phyloP scores from a whole-genome alignment of 2,113 vertebrate species.

The Oriolus oriolus region DNA sequence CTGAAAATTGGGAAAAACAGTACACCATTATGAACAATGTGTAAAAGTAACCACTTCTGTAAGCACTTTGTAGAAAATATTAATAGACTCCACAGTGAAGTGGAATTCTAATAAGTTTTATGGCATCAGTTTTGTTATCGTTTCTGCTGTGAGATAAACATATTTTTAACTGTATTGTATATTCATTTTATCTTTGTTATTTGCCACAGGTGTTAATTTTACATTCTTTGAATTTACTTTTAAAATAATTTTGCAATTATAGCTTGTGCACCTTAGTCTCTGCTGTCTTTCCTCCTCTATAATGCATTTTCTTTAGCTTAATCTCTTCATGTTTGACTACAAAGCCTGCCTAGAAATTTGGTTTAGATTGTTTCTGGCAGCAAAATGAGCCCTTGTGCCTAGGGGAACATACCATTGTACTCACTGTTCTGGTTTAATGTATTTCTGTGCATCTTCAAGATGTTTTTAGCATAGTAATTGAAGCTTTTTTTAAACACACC shows the following conservation, averaged over 20 bases:
- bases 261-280: background rate
- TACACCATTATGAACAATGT: background rate
- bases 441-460: constrained; percentile 39
- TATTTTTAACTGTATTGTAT: background rate
- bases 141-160: background rate
- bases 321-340: constrained; percentile 58
- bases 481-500: background rate
- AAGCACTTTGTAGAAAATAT: background rate
- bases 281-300: background rate
- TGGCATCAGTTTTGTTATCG: background rate
- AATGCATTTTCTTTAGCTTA: constrained; percentile 37
- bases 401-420: constrained; percentile 50
- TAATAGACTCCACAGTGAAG: background rate
- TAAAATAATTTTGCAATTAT: constrained; percentile 4
- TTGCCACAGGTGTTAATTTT: constrained; percentile 45
- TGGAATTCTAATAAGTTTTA: background rate
- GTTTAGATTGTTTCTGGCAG: constrained; percentile 61
- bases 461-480: constrained; percentile 54
- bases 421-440: constrained; percentile 47
- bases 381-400: constrained; percentile 44
- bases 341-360: constrained; percentile 53
- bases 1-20: constrained; percentile 17
- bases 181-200: background rate
- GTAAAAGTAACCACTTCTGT: background rate
- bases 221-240: constrained; percentile 33